Base-by-base conservation (phyloP, 1,140 invertebrate species). In the Drosophila elegans region DNA sequence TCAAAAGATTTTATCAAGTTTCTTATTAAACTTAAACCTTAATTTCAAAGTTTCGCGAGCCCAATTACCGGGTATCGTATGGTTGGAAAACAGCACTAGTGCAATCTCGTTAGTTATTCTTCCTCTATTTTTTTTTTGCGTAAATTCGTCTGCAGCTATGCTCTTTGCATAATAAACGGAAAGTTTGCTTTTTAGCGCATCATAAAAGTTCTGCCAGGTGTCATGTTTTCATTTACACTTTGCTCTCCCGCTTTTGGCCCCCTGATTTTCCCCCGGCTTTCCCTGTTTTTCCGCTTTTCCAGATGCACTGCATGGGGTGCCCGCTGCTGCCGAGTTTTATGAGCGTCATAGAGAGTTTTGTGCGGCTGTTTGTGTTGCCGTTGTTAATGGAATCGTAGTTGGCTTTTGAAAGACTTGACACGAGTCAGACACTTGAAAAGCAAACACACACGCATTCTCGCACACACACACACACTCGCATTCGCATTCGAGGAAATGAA, bases 201-300 rank as follows among this genome's bases (percentile, higher is more conserved):
- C 67, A 68, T 72, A 89, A 86, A 86, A 86, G 79, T 86, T 86
- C 42, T 61, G 67, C 62, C 80, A 88, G 83, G 83, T 88, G 83
- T 89, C 84, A 88, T 88, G 84, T 89, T 89, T 88, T 88, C 84
- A 88, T 88, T 88, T 89, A 88, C 84, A 88, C 80, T 83, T 76
- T 78, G 59, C 77, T 59, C 60, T 48, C 53, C 46, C 74, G n/a
- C 34, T 72, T 55, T 32, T 16, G 25, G 29, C 16, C 9, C n/a
- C 13, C 6, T 11, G 25, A 5, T 12, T 56, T 63, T 25, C 42
- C 60, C 45, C 16, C 39, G 32, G 0, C 45, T 59, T 59, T 49
- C 53, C 21, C 29, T 38, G 12, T 34, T 38, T 55, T 21, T 38
- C 41, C 45, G 39, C 44, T 71, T 51, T 49, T 25, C 34, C 62